Conservation (phyloP, 2,113 vertebrate species). For the Eurystomus gularis region DNA sequence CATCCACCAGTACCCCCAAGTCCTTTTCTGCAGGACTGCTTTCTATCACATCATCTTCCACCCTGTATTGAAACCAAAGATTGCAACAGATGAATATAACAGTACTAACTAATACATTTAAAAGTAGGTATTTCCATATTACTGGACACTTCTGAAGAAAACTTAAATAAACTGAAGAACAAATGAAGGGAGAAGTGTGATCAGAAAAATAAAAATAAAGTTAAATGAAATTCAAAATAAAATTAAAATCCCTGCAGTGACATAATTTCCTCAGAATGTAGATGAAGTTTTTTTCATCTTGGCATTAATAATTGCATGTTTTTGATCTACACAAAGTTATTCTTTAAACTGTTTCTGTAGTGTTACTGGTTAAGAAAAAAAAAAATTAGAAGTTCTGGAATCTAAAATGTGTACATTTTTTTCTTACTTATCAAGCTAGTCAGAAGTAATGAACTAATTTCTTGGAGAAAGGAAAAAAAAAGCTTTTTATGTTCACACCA, state of each 20-base stretch:
- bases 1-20: too few relatives aligned
- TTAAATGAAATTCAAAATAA: neutral
- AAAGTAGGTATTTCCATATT: neutral
- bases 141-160: neutral
- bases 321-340: neutral
- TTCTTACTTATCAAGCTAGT: neutral
- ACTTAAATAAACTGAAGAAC: neutral
- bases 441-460: neutral
- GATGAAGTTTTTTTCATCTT: neutral
- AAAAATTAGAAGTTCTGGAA: neutral
- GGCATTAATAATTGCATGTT: neutral
- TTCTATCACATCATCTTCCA: too few relatives aligned
- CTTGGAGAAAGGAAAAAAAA: neutral
- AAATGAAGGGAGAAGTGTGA: fast-evolving
- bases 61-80: too few relatives aligned
- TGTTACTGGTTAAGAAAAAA: neutral
- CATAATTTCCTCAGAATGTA: neutral
- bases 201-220: neutral
- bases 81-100: too few relatives aligned
- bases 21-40: too few relatives aligned
- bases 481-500: neutral
- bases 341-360: neutral
- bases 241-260: neutral
- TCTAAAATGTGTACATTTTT: neutral
- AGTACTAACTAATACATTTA: fast-evolving